Evolutionary conservation across 2,113 vertebrate species (phyloP), one percentile per base, ranked within the genome.

Genomic region (Anas platyrhynchos): DNA sequence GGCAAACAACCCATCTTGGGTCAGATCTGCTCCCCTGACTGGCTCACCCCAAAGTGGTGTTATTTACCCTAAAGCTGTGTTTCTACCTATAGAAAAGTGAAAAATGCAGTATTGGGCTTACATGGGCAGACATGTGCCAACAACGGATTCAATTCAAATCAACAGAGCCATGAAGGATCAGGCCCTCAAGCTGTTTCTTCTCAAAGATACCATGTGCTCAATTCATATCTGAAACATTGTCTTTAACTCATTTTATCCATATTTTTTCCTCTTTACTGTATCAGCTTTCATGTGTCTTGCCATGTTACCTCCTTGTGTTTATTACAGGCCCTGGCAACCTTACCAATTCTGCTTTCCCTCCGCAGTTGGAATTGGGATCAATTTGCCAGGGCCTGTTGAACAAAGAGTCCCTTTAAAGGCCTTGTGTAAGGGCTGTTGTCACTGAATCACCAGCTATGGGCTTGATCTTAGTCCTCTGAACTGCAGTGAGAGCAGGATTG

Each of bases 401-500:
- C 91, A 96, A 94, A 89, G 92, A 81, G 75, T 44, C 91, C 82
- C 89, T 96, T 97, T 58, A 91, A 84, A 89, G 58, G 78, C 55
- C 92, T 56, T 95, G 73, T 94, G 67, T 91, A 69, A 89, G 73
- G 74, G 74, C 84, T 63, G 67, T 85, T 91, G 83, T 95, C 76
- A 74, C 81, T 93, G 91, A 76, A 69, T 23, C 87, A 73, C 81
- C 80, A 89, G 56, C 76, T 87, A 61, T 8, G 69, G 69, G 77
- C 91, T 83, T 83, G 76, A 92, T 95, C 88, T 86, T 82, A 86
- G 43, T 79, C 80, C 91, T 86, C 58, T 38, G 56, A 80, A 44
- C 26, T 72, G 44, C 5, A 68, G 77, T 7, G 38, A 54, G 83
- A 86, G 67, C 58, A 87, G 92, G 85, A 97, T 89, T 5, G 3